These are phyloP conservation scores for Hippocampus barbouri DNA, from an alignment of 2,113 vertebrate species.

Conservation along the genomic window DNA sequence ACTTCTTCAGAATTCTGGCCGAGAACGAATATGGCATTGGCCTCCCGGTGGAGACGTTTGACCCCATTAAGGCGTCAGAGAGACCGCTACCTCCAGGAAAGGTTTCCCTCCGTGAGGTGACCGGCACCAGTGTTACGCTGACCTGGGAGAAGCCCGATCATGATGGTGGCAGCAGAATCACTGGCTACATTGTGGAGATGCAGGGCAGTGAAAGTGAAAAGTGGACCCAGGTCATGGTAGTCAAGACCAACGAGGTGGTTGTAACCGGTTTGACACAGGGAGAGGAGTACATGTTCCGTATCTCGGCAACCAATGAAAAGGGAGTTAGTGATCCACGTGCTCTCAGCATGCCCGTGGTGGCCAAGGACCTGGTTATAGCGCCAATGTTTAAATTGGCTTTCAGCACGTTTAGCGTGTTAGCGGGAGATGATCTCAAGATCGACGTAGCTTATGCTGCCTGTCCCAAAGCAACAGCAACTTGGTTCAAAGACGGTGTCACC, in stretches of 20 bases:
- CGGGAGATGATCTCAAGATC: conserved; percentile 94
- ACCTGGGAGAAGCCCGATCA: conserved; percentile 98
- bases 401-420: conserved; percentile 88
- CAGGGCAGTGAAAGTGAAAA: conserved; percentile 93
- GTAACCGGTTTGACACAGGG: conserved; percentile 88
- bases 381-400: conserved; percentile 90
- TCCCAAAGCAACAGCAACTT: conserved; percentile 81
- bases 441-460: conserved; percentile 89
- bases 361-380: conserved; percentile 89
- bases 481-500: conserved; percentile 83
- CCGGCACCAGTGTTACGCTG: conserved; percentile 84
- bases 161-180: conserved; percentile 94
- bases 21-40: conserved; percentile 97
- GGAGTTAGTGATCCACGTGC: conserved; percentile 91
- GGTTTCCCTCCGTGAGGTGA: conserved; percentile 87
- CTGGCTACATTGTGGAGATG: conserved; percentile 96
- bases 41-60: conserved; percentile 88
- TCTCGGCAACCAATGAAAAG: conserved; percentile 94
- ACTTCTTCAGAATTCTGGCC: conserved; percentile 93
- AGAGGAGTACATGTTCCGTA: conserved; percentile 94
- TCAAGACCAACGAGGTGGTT: conserved; percentile 85
- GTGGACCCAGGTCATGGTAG: conserved; percentile 89
- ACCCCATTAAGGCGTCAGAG: conserved; percentile 92
- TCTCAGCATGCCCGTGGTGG: conserved; percentile 86
- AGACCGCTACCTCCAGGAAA: conserved; percentile 94